phyloP scores from a whole-genome alignment of 2,113 vertebrate species.

The Calidris pugnax region DNA sequence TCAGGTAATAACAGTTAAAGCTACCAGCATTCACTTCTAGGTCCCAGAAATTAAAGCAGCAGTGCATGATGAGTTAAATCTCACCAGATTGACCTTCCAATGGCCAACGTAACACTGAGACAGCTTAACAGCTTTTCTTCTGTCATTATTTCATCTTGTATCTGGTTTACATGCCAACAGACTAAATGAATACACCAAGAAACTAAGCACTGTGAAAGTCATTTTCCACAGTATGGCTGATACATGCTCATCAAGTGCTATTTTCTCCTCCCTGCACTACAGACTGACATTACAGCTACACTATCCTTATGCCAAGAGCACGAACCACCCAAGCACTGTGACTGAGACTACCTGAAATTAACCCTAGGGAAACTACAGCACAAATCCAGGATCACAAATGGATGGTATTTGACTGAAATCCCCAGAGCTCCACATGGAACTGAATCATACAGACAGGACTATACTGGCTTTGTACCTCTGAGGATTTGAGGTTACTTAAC shows the following conservation, averaged over 20 bases:
- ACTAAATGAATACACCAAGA: not conserved
- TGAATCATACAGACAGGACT: not conserved
- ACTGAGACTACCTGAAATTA: not conserved
- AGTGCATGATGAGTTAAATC: not conserved
- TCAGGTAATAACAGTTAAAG: not conserved
- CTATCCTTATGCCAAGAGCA: not conserved
- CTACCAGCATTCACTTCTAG: not conserved
- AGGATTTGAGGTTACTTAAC: not conserved
- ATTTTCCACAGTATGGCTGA: not conserved
- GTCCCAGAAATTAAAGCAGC: not conserved
- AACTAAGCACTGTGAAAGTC: not conserved
- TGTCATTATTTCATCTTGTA: not conserved
- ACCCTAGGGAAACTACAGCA: not conserved
- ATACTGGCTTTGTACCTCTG: not conserved
- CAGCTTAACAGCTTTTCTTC: not conserved
- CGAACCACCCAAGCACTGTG: not conserved
- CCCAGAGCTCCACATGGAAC: not conserved
- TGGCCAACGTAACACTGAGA: rapidly evolving
- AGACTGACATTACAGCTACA: not conserved
- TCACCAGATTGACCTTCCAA: not conserved
- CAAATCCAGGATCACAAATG: not conserved
- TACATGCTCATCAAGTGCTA: not conserved
- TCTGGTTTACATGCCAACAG: not conserved
- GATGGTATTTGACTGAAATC: not conserved
- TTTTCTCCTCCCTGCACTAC: not conserved